Percentiles rank a stretch among this genome's conserved stretches.
Conservation (phyloP, 1,140 invertebrate genomes). For the Neocloeon triangulifer region DNA sequence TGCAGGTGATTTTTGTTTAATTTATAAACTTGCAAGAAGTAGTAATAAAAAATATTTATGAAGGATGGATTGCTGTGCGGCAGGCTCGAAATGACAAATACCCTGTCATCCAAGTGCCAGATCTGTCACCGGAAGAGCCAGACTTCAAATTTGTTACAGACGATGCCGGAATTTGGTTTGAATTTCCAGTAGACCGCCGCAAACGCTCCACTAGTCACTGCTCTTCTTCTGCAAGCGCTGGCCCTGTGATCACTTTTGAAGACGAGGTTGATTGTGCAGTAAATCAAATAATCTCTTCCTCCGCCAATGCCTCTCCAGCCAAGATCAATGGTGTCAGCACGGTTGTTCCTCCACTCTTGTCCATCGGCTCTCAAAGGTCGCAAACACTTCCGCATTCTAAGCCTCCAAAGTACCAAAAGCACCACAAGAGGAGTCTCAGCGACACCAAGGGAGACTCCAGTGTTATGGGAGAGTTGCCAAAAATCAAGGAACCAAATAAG, state of each 20-base stretch:
- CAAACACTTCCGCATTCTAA: neutral
- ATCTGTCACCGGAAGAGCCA: slow-evolving; percentile 14
- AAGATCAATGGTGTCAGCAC: slow-evolving; percentile 6
- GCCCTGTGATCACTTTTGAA: neutral
- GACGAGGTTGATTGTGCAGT: neutral
- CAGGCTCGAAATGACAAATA: slow-evolving; percentile 61
- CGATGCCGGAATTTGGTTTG: too few relatives aligned
- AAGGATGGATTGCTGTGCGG: slow-evolving; percentile 66
- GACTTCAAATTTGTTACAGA: too few relatives aligned
- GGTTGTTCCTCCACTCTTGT: slow-evolving; percentile 4
- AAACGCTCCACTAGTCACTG: slow-evolving; percentile 14
- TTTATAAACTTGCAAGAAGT: slow-evolving; percentile 1
- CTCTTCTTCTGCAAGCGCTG: slow-evolving; percentile 7
- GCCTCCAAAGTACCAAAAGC: slow-evolving; percentile 2
- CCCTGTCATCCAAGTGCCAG: slow-evolving; percentile 42
- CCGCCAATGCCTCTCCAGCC: neutral
- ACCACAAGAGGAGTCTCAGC: slow-evolving; percentile 13
- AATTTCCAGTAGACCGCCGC: slow-evolving; percentile 20
- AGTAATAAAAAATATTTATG: slow-evolving; percentile 1
- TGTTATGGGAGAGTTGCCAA: slow-evolving; percentile 2
- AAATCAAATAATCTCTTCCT: neutral
- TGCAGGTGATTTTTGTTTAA: slow-evolving; percentile 24
- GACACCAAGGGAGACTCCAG: slow-evolving; percentile 12
- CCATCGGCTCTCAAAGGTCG: neutral
- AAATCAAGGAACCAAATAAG: slow-evolving; percentile 2